Percentiles rank a stretch among this genome's conserved stretches.
These are phyloP conservation scores for Ceyx melanurus DNA, from an alignment of 2,113 vertebrate species.

Conservation along the genomic window DNA sequence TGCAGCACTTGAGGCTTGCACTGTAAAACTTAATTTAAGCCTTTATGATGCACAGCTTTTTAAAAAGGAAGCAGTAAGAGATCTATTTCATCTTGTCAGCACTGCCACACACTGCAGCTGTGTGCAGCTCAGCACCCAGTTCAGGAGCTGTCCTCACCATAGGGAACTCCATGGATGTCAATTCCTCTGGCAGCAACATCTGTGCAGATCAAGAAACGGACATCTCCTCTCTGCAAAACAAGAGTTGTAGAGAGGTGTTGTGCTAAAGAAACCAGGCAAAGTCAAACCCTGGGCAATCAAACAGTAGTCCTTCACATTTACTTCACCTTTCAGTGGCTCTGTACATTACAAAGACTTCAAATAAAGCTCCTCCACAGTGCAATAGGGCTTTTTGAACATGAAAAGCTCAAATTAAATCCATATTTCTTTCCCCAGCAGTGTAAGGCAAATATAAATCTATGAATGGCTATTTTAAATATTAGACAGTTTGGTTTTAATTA, in stretches of 20 bases:
- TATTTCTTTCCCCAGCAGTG: neutral
- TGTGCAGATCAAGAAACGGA: slow-evolving; percentile 93
- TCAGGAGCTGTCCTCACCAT: slow-evolving; percentile 77
- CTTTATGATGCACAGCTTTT: neutral
- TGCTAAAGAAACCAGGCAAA: neutral
- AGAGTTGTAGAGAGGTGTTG: neutral
- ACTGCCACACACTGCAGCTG: neutral
- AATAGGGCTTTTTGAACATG: neutral
- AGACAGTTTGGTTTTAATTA: too few relatives aligned
- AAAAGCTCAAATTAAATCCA: neutral
- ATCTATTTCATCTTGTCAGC: neutral
- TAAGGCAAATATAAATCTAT: neutral
- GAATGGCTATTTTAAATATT: neutral
- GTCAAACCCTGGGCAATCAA: neutral
- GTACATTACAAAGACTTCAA: neutral
- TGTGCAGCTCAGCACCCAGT: neutral
- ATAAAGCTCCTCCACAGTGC: neutral
- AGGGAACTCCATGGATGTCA: slow-evolving; percentile 92
- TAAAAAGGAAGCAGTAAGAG: neutral
- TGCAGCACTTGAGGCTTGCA: neutral
- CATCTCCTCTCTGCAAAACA: slow-evolving; percentile 85
- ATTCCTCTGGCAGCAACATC: slow-evolving; percentile 98
- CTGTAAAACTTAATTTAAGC: neutral
- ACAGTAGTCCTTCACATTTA: neutral
- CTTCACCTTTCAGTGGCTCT: neutral